Evolutionary conservation across 2,113 vertebrate genomes (phyloP), one percentile per base, ranked within the genome.

Genomic region (Eptesicus fuscus): DNA sequence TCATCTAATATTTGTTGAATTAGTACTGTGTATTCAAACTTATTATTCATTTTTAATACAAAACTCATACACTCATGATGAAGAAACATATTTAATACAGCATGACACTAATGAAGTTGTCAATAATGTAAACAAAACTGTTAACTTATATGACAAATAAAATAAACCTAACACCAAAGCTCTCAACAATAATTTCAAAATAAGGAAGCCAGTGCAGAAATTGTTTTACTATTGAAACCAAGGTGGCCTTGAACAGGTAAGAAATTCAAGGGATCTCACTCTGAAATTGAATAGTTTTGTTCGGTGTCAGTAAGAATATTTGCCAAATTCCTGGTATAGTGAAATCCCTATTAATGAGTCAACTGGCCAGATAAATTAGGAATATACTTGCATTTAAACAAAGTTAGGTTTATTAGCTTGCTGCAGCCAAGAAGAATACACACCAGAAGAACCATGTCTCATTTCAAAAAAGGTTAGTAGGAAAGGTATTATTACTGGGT

Each of bases 1-100:
- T 42, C 76, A 70, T 82, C 37, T 42, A 76, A 63, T 91, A 56
- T 35, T 80, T 91, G 8, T 78, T 40, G 61, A 95, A 65, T 82
- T 16, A 83, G 9, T 40, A 83, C 7, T 82, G 80, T 91, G 2
- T 9, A 70, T 87, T 76, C 12, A 85, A 69, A 53, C 35, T 37
- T 69, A 49, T 9, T 67, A 70, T 59, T 88, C 42, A 83, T 80
- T 82, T 79, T 40, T 2, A 69, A 67, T 35, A 61, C 1, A 63
- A 94, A 77, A 25, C 5, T 67, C 20, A 32, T 9, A 53, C 1
- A 61, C 9, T 84, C 1, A 44, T 42, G 25, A 79, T 74, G 3
- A 37, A 63, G 3, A 90, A 44, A 56, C 5, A 40, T 56, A 82
- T 53, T 69, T 3, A 88, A 22, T 37, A 80, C 6, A 70, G 3